Percentiles rank a stretch among this genome's conserved stretches.
These are phyloP conservation scores for Takifugu rubripes DNA, from an alignment of 2,797 vertebrate species.

Conservation along the genomic window DNA sequence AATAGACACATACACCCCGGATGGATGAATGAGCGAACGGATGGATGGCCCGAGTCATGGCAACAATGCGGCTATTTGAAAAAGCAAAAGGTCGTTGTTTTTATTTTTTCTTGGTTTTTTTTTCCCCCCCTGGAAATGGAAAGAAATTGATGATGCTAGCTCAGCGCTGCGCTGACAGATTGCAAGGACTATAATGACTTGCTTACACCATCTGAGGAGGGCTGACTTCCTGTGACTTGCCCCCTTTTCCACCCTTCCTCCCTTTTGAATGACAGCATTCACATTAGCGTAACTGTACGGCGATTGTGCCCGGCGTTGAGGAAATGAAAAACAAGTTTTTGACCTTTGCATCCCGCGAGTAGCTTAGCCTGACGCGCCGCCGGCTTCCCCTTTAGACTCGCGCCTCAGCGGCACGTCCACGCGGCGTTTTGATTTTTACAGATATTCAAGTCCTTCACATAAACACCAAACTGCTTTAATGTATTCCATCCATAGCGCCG, in stretches of 20 bases:
- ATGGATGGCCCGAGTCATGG: conserved; percentile 68
- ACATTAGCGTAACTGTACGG: conserved; percentile 54
- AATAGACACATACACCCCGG: conserved; percentile 56
- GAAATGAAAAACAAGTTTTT: conserved; percentile 74
- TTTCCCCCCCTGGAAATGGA: conserved; percentile 46
- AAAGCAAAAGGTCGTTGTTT: conserved; percentile 57
- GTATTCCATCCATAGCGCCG: conserved; percentile 48
- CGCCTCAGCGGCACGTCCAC: conserved; percentile 14
- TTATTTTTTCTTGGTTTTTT: conserved; percentile 7
- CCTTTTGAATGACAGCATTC: conserved; percentile 65
- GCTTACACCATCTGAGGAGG: conserved; percentile 44
- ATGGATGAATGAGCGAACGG: conserved; percentile 52
- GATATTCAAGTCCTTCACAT: conserved; percentile 49
- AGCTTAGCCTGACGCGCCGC: conserved; percentile 52
- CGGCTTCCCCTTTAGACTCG: conserved; percentile 44
- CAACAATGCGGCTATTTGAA: conserved; percentile 67
- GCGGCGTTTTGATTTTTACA: not conserved
- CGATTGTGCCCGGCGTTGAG: conserved; percentile 65
- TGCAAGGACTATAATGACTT: conserved; percentile 62
- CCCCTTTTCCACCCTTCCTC: conserved; percentile 52
- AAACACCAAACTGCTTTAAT: conserved; percentile 51
- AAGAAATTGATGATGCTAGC: conserved; percentile 63
- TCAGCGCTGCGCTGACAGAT: conserved; percentile 43
- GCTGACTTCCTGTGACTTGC: conserved; percentile 60
- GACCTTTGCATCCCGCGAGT: conserved; percentile 71